Base-by-base conservation (phyloP, 2,888 invertebrate species). In the Teinopalpus imperialis region DNA sequence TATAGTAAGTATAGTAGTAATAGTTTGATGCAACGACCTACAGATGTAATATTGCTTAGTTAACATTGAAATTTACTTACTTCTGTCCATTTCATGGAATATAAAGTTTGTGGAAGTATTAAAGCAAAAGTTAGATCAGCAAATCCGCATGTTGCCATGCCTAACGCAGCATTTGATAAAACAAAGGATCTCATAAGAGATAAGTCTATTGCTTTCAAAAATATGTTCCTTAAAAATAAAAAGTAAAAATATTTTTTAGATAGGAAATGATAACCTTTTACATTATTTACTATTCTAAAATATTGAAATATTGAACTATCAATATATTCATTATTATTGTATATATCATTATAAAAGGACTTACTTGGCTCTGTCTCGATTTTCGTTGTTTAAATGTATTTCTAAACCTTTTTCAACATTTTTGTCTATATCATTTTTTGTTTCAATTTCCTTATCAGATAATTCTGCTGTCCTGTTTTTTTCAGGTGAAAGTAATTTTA, bases 101-200 rank as follows among this genome's bases (percentile, higher is more conserved):
- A 77, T 54, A 93, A 78, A 30, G 92, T 83, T 59, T 91, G 69
- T 1, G 93, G 93, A 26, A 92, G 66, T 29, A 93, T 74, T 0
- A 85, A 62, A 1, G 78, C 58, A 54, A 91, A 93, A 0, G 81
- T 90, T 5, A 76, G 60, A 55, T 93, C 92, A 7, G 90, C 80
- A 31, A 90, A 90, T 6, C 79, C 63, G 8, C 85, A 74, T 2
- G 92, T 65, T 0, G 91, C 80, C 9, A 90, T 66, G 1, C 92
- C 92, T 9, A 92, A 59, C 12, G 90, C 90, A 10, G 92, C 91
- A 57, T 92, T 93, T 0, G 87, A 71, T 75, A 92, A 37, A 66
- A 82, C 2, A 74, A 85, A 66, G n/a, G 90, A 78, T 59, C 90
- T 90, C 7, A 92, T 70, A 2, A 93, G 69, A 0, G 81, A 70